Conservation (phyloP, 2,888 invertebrate species). For the Tenodera sinensis region DNA sequence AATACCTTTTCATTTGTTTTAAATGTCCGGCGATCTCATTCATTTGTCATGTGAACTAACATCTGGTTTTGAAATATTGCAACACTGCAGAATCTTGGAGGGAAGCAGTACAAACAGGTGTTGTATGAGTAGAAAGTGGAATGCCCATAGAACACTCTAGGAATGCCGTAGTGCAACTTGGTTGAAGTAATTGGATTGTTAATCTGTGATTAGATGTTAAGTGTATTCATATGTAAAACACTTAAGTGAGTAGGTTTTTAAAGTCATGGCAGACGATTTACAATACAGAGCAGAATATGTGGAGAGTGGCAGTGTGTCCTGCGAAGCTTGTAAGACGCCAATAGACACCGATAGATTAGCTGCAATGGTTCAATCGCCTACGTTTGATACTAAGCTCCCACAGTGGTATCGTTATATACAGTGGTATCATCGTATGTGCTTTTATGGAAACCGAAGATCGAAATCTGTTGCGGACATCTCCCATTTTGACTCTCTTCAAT, state of each 20-base stretch:
- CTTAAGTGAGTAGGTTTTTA: background rate
- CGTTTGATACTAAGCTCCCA: slow-evolving; percentile 81
- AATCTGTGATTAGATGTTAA: background rate
- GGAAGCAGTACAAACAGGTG: background rate
- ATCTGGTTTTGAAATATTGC: background rate
- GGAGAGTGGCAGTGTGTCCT: slow-evolving; percentile 75
- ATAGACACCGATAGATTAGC: slow-evolving; percentile 80
- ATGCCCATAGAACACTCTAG: no score
- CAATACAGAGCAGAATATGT: slow-evolving; percentile 89
- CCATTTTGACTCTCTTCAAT: slow-evolving; percentile 74
- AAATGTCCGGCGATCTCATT: background rate
- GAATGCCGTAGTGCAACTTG: background rate
- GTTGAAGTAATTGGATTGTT: background rate
- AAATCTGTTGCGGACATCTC: slow-evolving; percentile 71
- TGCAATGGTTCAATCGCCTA: slow-evolving; percentile 81
- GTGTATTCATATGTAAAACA: background rate
- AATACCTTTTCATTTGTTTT: no score
- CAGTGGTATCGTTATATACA: no score
- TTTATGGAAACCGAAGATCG: slow-evolving; percentile 78
- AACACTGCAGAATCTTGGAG: background rate
- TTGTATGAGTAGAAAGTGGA: no score
- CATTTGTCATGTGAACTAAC: background rate
- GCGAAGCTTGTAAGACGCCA: slow-evolving; percentile 75
- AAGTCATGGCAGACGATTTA: slow-evolving; percentile 37
- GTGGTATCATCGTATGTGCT: slow-evolving; percentile 85